Evolutionary conservation across 2,113 vertebrate genomes (phyloP), one percentile per base, ranked within the genome.

Genomic region (Plectropomus leopardus): DNA sequence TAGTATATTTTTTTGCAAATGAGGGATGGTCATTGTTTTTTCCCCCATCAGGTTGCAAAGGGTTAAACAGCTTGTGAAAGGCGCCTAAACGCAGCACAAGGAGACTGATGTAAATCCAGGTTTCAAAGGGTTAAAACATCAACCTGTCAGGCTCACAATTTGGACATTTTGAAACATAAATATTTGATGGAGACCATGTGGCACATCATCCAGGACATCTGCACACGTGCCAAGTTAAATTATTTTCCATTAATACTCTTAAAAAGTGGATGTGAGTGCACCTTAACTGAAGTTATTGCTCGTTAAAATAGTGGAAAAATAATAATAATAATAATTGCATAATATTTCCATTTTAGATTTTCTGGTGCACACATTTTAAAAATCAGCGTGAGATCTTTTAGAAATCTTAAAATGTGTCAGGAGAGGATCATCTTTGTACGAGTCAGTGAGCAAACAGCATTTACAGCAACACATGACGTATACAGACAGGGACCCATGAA

Each of bases 381-480:
- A 69, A 59, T 51, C 5, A n/a, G 50, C 47, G 51, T 10, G 28
- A 79, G 42, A 42, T 32, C 64, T 23, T 76, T 3, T 1, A 40
- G 34, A 21, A 7, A 47, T 47, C 53, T 42, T 36, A 42, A 42
- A 13, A 32, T 21, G 17, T 61, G 57, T 59, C 36, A 10, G 7
- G 36, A 40, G 45, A 13, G 16, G 17, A 13, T 30, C 3, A 19
- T n/a, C 34, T 76, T 78, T 48, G 53, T 55, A 44, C 48, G 30
- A 67, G 64, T 10, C 69, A 36, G 83, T 53, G 76, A 80, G 79
- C 61, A 69, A 80, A 86, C 40, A 72, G 58, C 66, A 50, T 69
- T 72, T 36, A 78, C 72, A 83, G 32, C 4, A 69, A 86, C 79
- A 86, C 72, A 60, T 57, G 16, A 57, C n/a, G 55, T 64, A 61